Evolutionary conservation across 1,140 invertebrate species (phyloP), one percentile per base, ranked within the genome.

Genomic region (Chlorops oryzae): DNA sequence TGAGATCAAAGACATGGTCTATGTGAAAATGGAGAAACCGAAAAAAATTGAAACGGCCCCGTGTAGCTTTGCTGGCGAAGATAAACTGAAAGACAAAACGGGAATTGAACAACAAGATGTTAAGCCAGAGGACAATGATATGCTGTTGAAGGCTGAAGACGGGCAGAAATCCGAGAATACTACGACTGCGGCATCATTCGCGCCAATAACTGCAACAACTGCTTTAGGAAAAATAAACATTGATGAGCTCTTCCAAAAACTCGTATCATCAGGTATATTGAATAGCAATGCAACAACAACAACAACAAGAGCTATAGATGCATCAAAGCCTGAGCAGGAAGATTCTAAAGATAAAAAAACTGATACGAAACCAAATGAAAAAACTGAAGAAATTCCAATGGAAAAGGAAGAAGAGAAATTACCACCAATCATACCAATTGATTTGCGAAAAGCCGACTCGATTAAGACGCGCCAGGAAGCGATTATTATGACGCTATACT

Each of bases 201-300:
- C 25, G 15, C 5, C 27, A 34, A 12, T 7, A 12, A 22, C n/a
- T 24, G 18, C 28, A 37, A n/a, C 32, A 24, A 38, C 42, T 6
- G 65, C 63, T 0, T 41, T 68, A 2, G 53, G 58, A 20, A 77
- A 79, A 42, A 68, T 90, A 0, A 87, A 92, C 64, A 84, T 93
- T 24, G 83, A 81, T 51, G 87, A 91, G 59, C 69, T 95, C 18
- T 90, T 92, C 60, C 83, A 87, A 52, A 90, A 89, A 66, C 70
- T 94, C 0, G 80, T 93, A 1, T 85, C 84, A 0, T 85, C 85
- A 20, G 92, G 91, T n/a, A 86, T 94, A 20, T 83, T 95, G 34
- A 32, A 56, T 73, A 49, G 57, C 70, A 38, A 73, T 74, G 13
- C 28, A 69, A 32, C 73, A 73, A 13, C 22, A 21, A 23, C 39